Base-by-base conservation (phyloP, 2,113 vertebrate genomes). In the Lethenteron camtschaticum region DNA sequence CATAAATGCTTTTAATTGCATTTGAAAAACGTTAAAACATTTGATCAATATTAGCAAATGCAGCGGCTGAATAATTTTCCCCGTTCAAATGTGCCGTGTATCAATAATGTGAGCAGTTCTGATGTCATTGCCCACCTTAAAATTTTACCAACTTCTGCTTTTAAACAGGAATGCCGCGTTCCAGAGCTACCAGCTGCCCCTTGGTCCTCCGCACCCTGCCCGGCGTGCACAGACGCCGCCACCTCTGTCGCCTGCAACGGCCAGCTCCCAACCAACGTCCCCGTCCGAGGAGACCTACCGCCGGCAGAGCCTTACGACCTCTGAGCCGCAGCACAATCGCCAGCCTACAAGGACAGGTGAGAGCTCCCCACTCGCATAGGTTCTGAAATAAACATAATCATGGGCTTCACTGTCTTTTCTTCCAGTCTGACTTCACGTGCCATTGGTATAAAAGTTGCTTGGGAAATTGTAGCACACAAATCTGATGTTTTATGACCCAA, bases 321-420 rank as follows among this genome's bases (percentile, higher is more conserved):
- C 63, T 66, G 63, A 66, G 24, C 63, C 63, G 9, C 63, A 66
- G 10, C 63, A 66, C 24, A 16, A 24, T 10, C 63, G 63, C 24
- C 63, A 66, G 24, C n/a, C 10, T 66, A 66, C 63, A 16, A n/a
- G 63, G n/a, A 66, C 63, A 66, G 63, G 63, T 66, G 63, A 24
- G 10, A 41, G 92, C 20, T 81, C 85, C 2, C 85, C 57, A 92
- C 90, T 77, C 80, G 91, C 59, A 86, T 89, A 70, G 92, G 92
- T 75, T 76, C 5, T 71, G 24, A 56, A 70, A 8, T 55, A 56
- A 70, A 66, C 57, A 5, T 12, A 8, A 56, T 41, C 41, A 41
- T 41, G 4, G 41, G 41, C 41, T 41, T 41, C 41, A 41, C 5
- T 41, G 41, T 41, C 5, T 41, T 41, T 41, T 41, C 41, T 41